Base-by-base conservation (phyloP, 1,140 invertebrate genomes). In the Heliothis subflexa region DNA sequence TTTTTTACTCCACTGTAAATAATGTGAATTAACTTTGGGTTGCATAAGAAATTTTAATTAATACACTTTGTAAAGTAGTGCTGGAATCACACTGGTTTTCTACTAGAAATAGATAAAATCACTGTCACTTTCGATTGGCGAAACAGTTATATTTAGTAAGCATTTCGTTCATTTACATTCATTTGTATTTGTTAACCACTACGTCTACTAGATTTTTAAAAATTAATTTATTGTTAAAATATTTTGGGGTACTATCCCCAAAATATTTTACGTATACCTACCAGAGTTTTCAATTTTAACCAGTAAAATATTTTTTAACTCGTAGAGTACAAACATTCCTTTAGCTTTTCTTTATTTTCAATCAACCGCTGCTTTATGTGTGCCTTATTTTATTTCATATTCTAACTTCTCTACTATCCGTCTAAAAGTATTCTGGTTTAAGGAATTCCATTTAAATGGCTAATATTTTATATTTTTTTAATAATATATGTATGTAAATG, bases 91-190 rank as follows among this genome's bases (percentile, higher is more conserved):
- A 47, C 40, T 18, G 21, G 5, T 50, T 64, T 74, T 74, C 72
- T 64, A 75, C 21, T 75, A 75, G 73, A 52, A 75, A 47, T 75
- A 75, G 59, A 52, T 16, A 40, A 47, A 33, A 73, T 59, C 71
- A 59, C 47, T 73, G 11, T 64, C 57, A 45, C 59, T 64, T 16
- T 33, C 47, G 13, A 74, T 61, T 49, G 70, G 62, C 62, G 47
- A 64, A 64, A 21, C 66, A 50, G 47, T 33, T 45, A 33, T 52
- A 45, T 21, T 62, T 59, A 57, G 18, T 25, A 9, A 59, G 28
- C 40, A 59, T 59, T 55, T 54, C 25, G 49, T 40, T 21, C 71
- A 73, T 59, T 21, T 73, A 59, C 54, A 59, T 73, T 73, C 54
- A 59, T 59, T 73, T 73, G 54, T 59, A 18, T 40, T 47, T 49